Conservation (phyloP, 2,888 invertebrate genomes). For the Scrobipalpa atriplicella region DNA sequence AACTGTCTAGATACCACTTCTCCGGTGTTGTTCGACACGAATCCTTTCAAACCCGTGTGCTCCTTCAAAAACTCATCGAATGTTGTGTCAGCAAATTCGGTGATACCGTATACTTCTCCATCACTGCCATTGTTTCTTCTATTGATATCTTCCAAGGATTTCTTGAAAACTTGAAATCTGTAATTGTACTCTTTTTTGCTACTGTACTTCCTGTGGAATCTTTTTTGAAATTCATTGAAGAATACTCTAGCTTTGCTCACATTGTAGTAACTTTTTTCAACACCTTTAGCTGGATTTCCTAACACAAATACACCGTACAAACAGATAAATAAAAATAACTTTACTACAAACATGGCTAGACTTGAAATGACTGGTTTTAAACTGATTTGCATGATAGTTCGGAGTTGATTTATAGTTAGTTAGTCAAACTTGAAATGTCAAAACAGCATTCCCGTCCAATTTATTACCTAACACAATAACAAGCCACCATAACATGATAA, state of each 20-base stretch:
- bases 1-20: background rate
- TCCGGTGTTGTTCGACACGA: background rate
- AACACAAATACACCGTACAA: background rate
- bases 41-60: slow-evolving; percentile 10
- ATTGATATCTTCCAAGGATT: slow-evolving; percentile 21
- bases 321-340: background rate
- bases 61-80: slow-evolving; percentile 22
- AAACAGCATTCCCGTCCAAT: background rate
- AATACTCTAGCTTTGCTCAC: background rate
- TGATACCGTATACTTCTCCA: slow-evolving; percentile 25
- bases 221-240: background rate
- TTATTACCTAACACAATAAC: too few species aligned
- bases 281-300: background rate
- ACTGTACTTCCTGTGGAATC: background rate
- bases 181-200: slow-evolving; percentile 13
- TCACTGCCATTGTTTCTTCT: slow-evolving; percentile 11
- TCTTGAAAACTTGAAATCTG: slow-evolving; percentile 21
- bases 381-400: background rate
- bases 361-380: background rate
- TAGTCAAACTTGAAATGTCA: background rate
- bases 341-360: background rate
- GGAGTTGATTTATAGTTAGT: background rate
- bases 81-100: slow-evolving; percentile 20
- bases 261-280: background rate
- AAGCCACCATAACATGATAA: background rate